These are phyloP conservation scores for Anolis apletophallus DNA, from an alignment of 2,797 vertebrate species.

Conservation along the genomic window DNA sequence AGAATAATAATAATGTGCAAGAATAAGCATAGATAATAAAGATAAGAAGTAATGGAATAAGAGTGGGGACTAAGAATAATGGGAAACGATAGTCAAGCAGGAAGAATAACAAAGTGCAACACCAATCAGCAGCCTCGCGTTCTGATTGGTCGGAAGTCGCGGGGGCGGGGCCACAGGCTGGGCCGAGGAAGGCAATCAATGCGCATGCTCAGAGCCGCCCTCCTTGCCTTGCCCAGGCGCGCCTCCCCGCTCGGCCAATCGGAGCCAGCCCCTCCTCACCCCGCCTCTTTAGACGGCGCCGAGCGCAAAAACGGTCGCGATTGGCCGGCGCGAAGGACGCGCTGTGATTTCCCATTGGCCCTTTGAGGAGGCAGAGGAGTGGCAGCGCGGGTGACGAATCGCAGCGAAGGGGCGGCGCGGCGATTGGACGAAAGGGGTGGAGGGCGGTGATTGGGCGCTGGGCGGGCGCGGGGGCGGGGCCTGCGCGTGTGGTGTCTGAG, in stretches of 20 bases:
- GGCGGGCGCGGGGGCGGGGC: slow-evolving; percentile 19
- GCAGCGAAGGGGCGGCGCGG: slow-evolving; percentile 32
- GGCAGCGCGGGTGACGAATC: neutral
- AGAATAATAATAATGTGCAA: too few relatives aligned
- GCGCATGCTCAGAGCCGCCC: too few relatives aligned
- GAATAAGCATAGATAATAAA: too few relatives aligned
- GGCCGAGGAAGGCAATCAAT: neutral
- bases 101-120: too few relatives aligned
- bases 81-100: too few relatives aligned
- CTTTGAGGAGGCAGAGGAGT: fast-evolving
- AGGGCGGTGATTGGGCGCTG: slow-evolving; percentile 41
- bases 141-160: slow-evolving; percentile 20
- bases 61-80: too few relatives aligned
- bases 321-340: slow-evolving; percentile 62
- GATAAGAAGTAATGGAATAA: too few relatives aligned
- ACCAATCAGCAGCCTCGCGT: neutral
- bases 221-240: neutral
- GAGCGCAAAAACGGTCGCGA: slow-evolving; percentile 8
- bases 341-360: slow-evolving; percentile 70
- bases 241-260: slow-evolving; percentile 25
- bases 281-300: neutral
- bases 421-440: neutral
- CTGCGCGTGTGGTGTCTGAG: slow-evolving; percentile 31
- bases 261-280: neutral
- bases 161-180: neutral